phyloP scores from a whole-genome alignment of 2,797 vertebrate species.

The Parauchenoglanis ngamensis region DNA sequence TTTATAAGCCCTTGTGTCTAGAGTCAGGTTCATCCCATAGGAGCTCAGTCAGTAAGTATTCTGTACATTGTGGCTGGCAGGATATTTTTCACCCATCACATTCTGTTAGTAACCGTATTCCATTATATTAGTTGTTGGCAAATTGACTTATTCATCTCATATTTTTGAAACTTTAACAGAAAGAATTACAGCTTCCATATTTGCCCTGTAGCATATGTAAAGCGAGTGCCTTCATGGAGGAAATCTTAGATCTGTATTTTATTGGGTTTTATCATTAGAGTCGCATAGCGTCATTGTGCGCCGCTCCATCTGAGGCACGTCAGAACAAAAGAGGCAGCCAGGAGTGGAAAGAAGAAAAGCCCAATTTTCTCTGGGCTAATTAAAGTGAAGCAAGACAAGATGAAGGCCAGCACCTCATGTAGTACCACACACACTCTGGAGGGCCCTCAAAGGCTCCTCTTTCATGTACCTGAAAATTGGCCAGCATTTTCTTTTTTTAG shows the following conservation, averaged over 20 bases:
- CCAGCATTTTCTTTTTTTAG: slow-evolving; percentile 34
- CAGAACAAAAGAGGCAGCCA: slow-evolving; percentile 55
- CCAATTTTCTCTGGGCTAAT: slow-evolving; percentile 58
- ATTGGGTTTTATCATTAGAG: slow-evolving; percentile 53
- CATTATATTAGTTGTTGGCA: background rate
- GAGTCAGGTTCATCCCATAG: background rate
- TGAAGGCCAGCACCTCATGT: slow-evolving; percentile 52
- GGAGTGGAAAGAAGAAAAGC: slow-evolving; percentile 51
- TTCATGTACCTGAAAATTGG: slow-evolving; percentile 57
- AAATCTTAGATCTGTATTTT: slow-evolving; percentile 30
- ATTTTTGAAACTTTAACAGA: background rate
- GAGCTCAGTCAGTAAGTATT: background rate
- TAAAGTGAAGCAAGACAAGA: slow-evolving; percentile 57
- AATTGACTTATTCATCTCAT: background rate
- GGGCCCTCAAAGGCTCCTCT: slow-evolving; percentile 50
- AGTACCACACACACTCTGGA: slow-evolving; percentile 45
- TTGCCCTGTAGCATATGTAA: slow-evolving; percentile 10
- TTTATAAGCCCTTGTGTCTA: background rate
- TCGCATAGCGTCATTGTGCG: slow-evolving; percentile 29
- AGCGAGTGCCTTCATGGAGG: background rate
- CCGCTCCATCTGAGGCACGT: slow-evolving; percentile 45
- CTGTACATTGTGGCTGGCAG: background rate
- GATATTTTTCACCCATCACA: background rate
- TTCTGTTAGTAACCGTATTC: background rate
- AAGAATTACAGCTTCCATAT: background rate